Evolutionary conservation across 2,113 vertebrate genomes (phyloP).

Genomic region (Mobula birostris): DNA sequence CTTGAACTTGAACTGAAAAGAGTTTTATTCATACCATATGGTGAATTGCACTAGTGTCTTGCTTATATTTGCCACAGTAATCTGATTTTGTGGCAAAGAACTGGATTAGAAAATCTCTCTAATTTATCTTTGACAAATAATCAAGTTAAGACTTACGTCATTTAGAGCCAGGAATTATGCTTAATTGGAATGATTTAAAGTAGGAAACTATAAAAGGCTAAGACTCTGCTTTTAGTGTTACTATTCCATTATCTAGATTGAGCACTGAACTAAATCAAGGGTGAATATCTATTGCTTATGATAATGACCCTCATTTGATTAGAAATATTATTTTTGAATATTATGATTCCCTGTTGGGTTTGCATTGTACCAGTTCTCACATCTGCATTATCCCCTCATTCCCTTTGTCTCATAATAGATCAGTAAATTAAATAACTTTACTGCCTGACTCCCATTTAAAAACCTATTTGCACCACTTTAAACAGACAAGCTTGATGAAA

Average conservation of each 20-base stretch:
- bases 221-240: slow-evolving; percentile 6
- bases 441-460: slow-evolving; percentile 43
- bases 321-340: slow-evolving; percentile 32
- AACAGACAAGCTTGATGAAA: slow-evolving; percentile 45
- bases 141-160: neutral
- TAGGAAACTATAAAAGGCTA: slow-evolving; percentile 19
- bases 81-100: neutral
- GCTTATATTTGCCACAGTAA: neutral
- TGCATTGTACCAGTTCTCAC: slow-evolving; percentile 40
- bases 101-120: slow-evolving; percentile 6
- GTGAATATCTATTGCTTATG: slow-evolving; percentile 10
- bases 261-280: slow-evolving; percentile 23
- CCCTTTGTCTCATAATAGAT: slow-evolving; percentile 38
- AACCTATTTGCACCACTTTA: slow-evolving; percentile 46
- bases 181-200: slow-evolving; percentile 20
- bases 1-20: neutral
- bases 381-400: slow-evolving; percentile 33
- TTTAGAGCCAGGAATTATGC: neutral
- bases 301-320: slow-evolving; percentile 26
- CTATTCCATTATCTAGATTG: slow-evolving; percentile 7
- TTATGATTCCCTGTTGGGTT: slow-evolving; percentile 21
- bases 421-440: slow-evolving; percentile 43
- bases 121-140: slow-evolving; percentile 23
- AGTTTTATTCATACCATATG: slow-evolving; percentile 28
- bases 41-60: neutral